Percentiles rank a stretch among this genome's conserved stretches.
These are phyloP conservation scores for Norana najaformis DNA, from an alignment of 2,888 invertebrate genomes.

Conservation along the genomic window DNA sequence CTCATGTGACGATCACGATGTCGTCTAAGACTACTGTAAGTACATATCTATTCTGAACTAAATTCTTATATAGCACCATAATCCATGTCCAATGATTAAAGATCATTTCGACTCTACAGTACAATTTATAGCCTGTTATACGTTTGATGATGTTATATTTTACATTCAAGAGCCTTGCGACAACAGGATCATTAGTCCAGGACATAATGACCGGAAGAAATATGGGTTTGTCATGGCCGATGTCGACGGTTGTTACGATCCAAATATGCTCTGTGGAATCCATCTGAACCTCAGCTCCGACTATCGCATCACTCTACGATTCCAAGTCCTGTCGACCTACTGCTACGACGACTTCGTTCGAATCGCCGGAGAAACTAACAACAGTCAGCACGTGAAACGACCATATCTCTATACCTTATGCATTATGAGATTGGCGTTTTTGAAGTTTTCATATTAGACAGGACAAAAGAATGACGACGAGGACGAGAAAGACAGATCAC, in stretches of 20 bases:
- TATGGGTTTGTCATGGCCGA: slow-evolving; percentile 18
- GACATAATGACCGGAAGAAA: background rate
- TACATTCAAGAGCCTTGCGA: background rate
- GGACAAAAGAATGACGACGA: too few relatives aligned
- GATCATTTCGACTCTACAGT: too few relatives aligned
- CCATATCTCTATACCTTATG: background rate
- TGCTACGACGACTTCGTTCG: background rate
- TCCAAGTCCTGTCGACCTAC: background rate
- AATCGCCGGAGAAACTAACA: background rate
- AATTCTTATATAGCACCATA: background rate
- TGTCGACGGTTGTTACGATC: background rate
- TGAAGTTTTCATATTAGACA: too few relatives aligned
- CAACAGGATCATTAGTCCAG: background rate
- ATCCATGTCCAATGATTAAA: background rate
- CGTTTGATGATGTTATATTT: background rate
- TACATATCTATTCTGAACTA: background rate
- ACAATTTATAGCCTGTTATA: too few relatives aligned
- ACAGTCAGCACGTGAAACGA: background rate
- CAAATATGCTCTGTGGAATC: background rate
- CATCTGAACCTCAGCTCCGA: background rate
- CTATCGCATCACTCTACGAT: background rate
- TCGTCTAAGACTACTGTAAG: slow-evolving; percentile 20
- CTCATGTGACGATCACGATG: background rate
- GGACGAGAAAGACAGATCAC: too few relatives aligned
- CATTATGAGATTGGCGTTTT: background rate